phyloP scores from a whole-genome alignment of 1,140 invertebrate species.

The Solenopsis invicta region DNA sequence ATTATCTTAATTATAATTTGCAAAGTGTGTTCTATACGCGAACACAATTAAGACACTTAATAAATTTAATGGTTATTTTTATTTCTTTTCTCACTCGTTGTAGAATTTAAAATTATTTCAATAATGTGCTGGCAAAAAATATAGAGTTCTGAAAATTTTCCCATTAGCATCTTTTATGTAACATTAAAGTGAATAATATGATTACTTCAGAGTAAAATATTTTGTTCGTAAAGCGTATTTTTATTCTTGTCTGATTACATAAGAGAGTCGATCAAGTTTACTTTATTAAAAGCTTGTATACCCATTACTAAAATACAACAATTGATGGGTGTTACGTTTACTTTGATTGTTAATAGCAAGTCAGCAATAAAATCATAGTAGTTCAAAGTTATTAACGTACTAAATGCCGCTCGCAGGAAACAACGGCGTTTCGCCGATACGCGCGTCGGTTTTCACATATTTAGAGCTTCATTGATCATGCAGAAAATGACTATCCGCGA shows the following conservation, averaged over 20 bases:
- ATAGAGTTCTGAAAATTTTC: background rate
- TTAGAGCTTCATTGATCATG: constrained; percentile 54
- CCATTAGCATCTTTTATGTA: background rate
- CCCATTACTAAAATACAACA: background rate
- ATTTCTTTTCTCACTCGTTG: background rate
- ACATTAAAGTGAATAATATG: background rate
- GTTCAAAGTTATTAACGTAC: constrained; percentile 4
- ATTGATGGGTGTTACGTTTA: background rate
- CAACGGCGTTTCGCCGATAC: constrained; percentile 37
- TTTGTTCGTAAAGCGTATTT: background rate
- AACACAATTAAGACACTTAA: background rate
- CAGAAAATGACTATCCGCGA: constrained; percentile 49
- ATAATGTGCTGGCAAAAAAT: background rate
- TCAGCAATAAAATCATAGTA: background rate
- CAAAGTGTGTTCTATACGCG: background rate
- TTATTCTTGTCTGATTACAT: background rate
- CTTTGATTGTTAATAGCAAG: background rate
- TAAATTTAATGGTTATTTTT: constrained; percentile 5
- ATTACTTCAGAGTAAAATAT: constrained; percentile 21
- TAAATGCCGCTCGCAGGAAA: background rate
- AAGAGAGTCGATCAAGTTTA: background rate
- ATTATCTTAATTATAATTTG: background rate
- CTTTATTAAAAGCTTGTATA: background rate
- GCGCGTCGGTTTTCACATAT: constrained; percentile 14
- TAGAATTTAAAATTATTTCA: constrained; percentile 3